Base-by-base conservation (phyloP, 2,797 vertebrate genomes). In the Chelidonichthys spinosus region DNA sequence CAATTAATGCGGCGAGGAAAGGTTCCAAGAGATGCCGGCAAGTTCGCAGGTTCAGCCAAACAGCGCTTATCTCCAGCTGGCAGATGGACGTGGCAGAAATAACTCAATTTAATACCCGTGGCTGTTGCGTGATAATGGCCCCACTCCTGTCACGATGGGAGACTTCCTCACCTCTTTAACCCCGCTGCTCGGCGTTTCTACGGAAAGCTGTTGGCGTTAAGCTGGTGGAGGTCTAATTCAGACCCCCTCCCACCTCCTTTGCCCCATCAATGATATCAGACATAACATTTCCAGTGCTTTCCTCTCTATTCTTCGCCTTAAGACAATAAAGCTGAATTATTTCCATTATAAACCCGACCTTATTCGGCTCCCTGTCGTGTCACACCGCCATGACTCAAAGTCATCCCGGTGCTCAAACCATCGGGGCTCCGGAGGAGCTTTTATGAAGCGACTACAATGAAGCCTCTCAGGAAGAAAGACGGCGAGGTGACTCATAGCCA, bases 21-120 rank as follows among this genome's bases (percentile, higher is more conserved):
- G 76, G 75, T 79, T 91, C 77, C 79, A 79, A 85, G 88, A 82
- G 90, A 92, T 90, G 88, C 88, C 63, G 79, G 58, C 66, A 64
- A 82, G 92, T 92, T 93, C 83, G 89, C 64, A 87, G 90, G 90
- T 91, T 92, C 85, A 88, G 84, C 79, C 81, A 86, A 89, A 89
- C 82, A 78, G 78, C n/a, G 73, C 92, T 94, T 95, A 95, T 95
- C 94, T 89, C 75, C 77, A 71, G 72, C 89, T 89, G 90, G 89
- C 94, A 95, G 93, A 88, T 92, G 93, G 89, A 93, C 47, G 62
- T 80, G 72, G 81, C 85, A 90, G 85, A 91, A 94, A 92, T 92
- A 90, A 93, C 89, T 93, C 89, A 83, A 82, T 93, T 94, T 92
- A 93, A 93, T 92, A 94, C 91, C 91, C 79, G 85, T 82, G 72